These are phyloP conservation scores for Agrochola circellaris DNA, from an alignment of 2,888 invertebrate genomes.

Conservation along the genomic window DNA sequence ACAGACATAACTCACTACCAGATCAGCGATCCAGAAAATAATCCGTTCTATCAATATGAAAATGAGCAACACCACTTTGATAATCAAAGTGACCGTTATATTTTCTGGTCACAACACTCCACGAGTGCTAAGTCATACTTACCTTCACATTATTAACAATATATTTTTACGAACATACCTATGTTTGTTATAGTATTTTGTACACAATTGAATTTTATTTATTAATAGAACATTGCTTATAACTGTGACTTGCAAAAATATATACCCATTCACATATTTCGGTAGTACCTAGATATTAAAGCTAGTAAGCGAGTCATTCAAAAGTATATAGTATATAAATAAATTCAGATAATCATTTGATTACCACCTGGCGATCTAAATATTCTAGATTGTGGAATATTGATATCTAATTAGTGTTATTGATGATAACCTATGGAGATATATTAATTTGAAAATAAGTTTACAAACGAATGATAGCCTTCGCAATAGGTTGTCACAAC, in stretches of 20 bases:
- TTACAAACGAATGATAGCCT: background rate
- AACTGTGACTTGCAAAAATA: constrained; percentile 12
- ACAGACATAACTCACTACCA: background rate
- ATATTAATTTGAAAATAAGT: background rate
- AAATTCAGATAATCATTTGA: background rate
- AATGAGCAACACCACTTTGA: too few relatives aligned
- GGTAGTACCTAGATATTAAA: background rate
- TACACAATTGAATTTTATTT: background rate
- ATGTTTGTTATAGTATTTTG: too few relatives aligned
- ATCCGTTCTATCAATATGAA: background rate
- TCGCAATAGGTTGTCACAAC: background rate
- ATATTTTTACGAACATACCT: too few relatives aligned
- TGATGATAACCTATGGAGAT: background rate
- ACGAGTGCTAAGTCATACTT: constrained; percentile 1
- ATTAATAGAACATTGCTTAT: background rate
- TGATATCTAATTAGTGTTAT: background rate
- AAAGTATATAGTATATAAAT: background rate
- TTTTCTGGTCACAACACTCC: background rate
- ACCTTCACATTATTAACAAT: background rate
- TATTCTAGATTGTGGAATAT: background rate
- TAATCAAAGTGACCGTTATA: too few relatives aligned
- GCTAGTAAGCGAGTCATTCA: background rate
- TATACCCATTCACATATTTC: background rate
- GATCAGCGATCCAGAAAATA: background rate
- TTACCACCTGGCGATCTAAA: constrained; percentile 3